Evolutionary conservation across 2,113 vertebrate species (phyloP).

Genomic region (Burhinus oedicnemus): DNA sequence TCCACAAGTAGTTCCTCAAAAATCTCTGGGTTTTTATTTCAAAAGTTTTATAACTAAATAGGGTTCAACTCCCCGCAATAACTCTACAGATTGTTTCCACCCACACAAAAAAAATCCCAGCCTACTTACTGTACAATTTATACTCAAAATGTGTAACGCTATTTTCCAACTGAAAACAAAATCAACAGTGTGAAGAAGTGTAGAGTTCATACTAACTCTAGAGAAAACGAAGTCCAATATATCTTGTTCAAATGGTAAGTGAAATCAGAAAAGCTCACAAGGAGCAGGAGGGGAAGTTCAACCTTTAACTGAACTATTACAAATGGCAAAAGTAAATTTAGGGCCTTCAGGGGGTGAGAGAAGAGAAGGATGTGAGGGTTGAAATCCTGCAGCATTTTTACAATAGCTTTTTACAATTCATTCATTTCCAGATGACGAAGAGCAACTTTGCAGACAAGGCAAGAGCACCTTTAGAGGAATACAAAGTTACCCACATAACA

Average conservation of each 20-base stretch:
- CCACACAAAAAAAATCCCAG: background rate
- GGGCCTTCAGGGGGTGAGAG: background rate
- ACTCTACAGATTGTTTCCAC: constrained; percentile 48
- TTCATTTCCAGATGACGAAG: constrained; percentile 21
- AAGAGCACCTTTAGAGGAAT: constrained; percentile 24
- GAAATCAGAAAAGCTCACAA: constrained; percentile 27
- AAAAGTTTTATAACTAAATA: constrained; percentile 37
- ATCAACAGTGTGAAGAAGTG: constrained; percentile 4
- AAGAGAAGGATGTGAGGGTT: constrained; percentile 11
- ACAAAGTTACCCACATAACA: background rate
- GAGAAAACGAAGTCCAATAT: constrained; percentile 13
- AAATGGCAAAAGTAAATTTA: constrained; percentile 51
- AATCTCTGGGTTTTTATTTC: constrained; percentile 24
- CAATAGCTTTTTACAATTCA: background rate
- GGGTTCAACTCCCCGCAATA: background rate
- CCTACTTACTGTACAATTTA: constrained; percentile 24
- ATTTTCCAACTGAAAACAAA: constrained; percentile 50
- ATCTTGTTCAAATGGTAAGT: background rate
- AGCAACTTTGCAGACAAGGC: background rate
- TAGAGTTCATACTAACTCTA: constrained; percentile 16
- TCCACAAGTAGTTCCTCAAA: background rate
- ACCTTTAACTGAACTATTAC: constrained; percentile 24
- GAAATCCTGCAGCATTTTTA: constrained; percentile 37
- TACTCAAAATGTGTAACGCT: background rate
- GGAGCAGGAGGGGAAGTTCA: constrained; percentile 21